Base-by-base conservation (phyloP, 2,797 vertebrate genomes). In the Hoplostethus atlanticus region DNA sequence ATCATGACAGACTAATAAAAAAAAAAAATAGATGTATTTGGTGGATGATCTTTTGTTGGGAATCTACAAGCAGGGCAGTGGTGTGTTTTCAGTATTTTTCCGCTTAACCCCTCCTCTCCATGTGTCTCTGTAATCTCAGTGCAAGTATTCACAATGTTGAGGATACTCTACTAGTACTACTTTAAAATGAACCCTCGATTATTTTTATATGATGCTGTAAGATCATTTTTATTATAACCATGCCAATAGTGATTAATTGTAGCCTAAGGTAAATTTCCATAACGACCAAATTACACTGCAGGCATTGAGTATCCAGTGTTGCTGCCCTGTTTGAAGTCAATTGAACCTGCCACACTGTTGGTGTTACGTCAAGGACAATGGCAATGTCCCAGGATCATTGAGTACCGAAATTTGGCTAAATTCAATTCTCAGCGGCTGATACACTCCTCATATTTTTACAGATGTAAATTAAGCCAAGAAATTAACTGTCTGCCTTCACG, bases 161-260 rank as follows among this genome's bases (percentile, higher is more conserved):
- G 13, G 46, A 47, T n/a, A 47, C 44, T 13, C 44, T 47, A 50
- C 62, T 42, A 79, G n/a, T 63, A 38, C 34, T 44, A 11, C 54
- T 59, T 57, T 57, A 40, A 38, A 58, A 38, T 0, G 40, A 58
- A 58, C 21, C 4, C n/a, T 38, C 17, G 10, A 54, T 54, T 53
- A 21, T 53, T 7, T 53, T 34, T 34, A 61, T 38, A 56, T 2
- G 15, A 8, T 38, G 42, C 53, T 71, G 52, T 44, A 51, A 31
- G 78, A 48, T 17, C 68, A 70, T 5, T 6, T 11, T 47, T 52
- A 64, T 66, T 47, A 56, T 51, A 53, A 72, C 71, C 69, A 64
- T 60, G 58, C 62, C 61, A 64, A 69, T 28, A 17, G 82, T 76
- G 76, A 83, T 76, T 83, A 53, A 84, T 81, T 84, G 50, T 65